Evolutionary conservation across 2,888 invertebrate genomes (phyloP).

Genomic region (Lasioglossum oenotherae): DNA sequence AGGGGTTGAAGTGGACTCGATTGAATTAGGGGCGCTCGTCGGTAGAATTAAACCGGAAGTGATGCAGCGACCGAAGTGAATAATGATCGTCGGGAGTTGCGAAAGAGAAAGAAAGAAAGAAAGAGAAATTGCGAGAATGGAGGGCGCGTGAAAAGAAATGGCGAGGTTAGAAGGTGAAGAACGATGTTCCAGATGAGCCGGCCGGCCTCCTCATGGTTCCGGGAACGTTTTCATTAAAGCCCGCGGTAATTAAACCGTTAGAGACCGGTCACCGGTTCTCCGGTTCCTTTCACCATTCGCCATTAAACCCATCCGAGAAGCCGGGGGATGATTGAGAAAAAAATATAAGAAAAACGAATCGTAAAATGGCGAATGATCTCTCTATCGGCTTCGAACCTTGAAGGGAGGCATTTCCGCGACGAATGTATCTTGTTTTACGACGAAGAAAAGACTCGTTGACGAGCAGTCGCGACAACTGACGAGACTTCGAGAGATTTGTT

Average conservation of each 20-base stretch:
- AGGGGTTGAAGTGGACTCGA: conserved; percentile 7
- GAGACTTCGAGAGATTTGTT: neutral
- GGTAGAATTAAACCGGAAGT: neutral
- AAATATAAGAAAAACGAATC: neutral
- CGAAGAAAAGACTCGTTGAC: conserved; percentile 39
- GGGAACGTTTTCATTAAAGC: conserved; percentile 43
- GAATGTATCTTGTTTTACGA: conserved; percentile 19
- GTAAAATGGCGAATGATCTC: neutral
- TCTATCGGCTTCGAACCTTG: conserved; percentile 24
- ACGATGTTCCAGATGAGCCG: conserved; percentile 62
- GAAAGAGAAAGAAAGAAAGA: conserved; percentile 24
- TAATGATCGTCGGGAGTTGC: conserved; percentile 25
- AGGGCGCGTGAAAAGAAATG: conserved; percentile 43
- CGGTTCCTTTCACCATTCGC: neutral
- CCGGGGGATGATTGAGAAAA: neutral
- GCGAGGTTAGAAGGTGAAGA: conserved; percentile 61
- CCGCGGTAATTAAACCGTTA: conserved; percentile 44
- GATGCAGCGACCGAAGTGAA: conserved; percentile 16
- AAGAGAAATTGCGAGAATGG: conserved; percentile 26
- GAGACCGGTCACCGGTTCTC: neutral
- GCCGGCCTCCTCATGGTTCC: conserved; percentile 46
- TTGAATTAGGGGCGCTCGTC: neutral
- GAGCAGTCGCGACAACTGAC: neutral
- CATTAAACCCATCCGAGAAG: neutral
- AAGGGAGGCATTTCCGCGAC: conserved; percentile 46